Percentiles rank a stretch among this genome's conserved stretches.
These are phyloP conservation scores for Zaprionus obscuricornis DNA, from an alignment of 2,888 invertebrate species.

Conservation along the genomic window DNA sequence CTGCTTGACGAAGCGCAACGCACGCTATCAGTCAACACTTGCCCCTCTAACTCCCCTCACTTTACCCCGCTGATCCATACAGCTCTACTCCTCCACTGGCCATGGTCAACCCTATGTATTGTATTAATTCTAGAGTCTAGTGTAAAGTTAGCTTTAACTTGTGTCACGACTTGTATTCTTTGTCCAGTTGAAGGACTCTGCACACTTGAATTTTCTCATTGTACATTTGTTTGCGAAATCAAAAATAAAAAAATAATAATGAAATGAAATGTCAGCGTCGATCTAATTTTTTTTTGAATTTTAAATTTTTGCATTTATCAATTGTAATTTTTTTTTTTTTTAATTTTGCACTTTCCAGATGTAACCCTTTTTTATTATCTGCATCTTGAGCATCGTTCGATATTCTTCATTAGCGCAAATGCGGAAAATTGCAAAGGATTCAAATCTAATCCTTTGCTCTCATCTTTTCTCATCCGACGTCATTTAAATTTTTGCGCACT, in stretches of 20 bases:
- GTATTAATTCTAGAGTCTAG: no score
- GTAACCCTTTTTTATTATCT: constrained; percentile 15
- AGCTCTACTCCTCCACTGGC: not conserved
- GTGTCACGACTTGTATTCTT: no score
- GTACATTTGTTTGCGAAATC: constrained; percentile 61
- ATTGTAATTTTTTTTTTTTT: not conserved
- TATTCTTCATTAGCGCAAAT: constrained; percentile 60
- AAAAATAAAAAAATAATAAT: constrained; percentile 16
- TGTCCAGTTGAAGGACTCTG: no score
- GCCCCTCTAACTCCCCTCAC: not conserved
- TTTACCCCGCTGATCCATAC: constrained; percentile 16
- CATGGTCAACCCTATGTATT: no score
- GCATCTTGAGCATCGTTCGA: constrained; percentile 11
- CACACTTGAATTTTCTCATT: constrained; percentile 23
- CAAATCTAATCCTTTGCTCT: constrained; percentile 51
- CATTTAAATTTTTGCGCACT: constrained; percentile 70
- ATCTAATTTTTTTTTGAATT: not conserved
- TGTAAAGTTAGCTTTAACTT: no score
- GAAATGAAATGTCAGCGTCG: constrained; percentile 10
- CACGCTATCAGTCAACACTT: constrained; percentile 35
- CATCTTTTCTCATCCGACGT: constrained; percentile 30
- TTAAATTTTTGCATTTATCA: no score
- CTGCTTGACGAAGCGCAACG: constrained; percentile 38
- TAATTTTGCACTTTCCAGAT: not conserved
- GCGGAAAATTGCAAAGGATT: constrained; percentile 74